Evolutionary conservation across 92 coral and sea anemone genomes (phyloP), one percentile per base, ranked within the genome.

Genomic region (Muricea muricata): DNA sequence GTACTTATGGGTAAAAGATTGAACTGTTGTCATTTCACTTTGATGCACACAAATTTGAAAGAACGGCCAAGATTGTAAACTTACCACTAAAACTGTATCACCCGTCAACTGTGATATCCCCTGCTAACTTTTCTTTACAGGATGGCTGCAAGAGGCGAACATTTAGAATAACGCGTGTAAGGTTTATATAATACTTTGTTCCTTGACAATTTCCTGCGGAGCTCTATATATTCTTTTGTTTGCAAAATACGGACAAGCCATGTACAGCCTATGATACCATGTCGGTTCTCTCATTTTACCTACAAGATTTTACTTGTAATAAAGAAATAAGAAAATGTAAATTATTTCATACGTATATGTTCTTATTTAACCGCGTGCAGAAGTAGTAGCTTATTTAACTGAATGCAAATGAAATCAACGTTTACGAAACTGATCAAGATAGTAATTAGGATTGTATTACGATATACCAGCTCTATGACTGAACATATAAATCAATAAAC

Each of bases 181-280:
- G 26, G 23, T 2, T 63, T 28, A 63, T 28, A 63, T 0, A 60
- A 32, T 5, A 8, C 70, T 7, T 4, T 37, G 39, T 63, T 63
- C 70, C 70, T 63, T 63, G 30, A 10, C 35, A 63, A 63, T 63
- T 63, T 63, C 70, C 70, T 63, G 70, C 70, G 70, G 70, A 63
- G 70, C 37, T 63, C 70, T 29, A 26, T 63, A 63, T 63, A 63
- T 63, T 63, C 70, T 13, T 63, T 63, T 63, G 70, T 63, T 63
- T 63, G 70, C 37, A 29, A 7, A 63, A 4, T 57, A 57, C 29
- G 29, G 4, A 37, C 1, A 63, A 63, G 37, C 28, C 0, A 28
- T 6, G 70, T 10, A 29, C 9, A 37, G 42, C n/a, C n/a, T n/a
- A 60, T 32, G 24, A 37, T 29, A 3, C 10, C 39, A 32, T 37